Evolutionary conservation across 2,888 invertebrate genomes (phyloP).

Genomic region (Didymodactylos carnosus): DNA sequence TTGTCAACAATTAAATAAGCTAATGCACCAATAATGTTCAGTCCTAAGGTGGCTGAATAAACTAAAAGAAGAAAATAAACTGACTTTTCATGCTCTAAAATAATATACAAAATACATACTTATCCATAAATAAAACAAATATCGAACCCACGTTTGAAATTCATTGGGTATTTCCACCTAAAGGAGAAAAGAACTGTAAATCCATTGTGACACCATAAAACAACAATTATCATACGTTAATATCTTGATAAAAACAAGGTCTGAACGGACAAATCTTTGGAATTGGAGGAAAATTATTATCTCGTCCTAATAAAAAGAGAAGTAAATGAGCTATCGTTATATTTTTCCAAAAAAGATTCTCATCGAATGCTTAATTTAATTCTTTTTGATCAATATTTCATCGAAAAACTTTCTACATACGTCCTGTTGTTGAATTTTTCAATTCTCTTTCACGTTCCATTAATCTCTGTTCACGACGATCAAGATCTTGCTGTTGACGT

Average conservation of each 20-base stretch:
- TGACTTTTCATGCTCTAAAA: background rate
- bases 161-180: slow-evolving; percentile 93
- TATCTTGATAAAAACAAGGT: slow-evolving; percentile 98
- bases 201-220: too few relatives aligned
- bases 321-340: background rate
- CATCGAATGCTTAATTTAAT: too few relatives aligned
- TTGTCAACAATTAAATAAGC: slow-evolving; percentile 31
- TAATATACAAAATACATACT: slow-evolving; percentile 47
- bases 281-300: slow-evolving; percentile 95
- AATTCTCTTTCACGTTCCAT: slow-evolving; percentile 26
- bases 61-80: background rate
- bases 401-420: background rate
- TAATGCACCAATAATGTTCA: slow-evolving; percentile 6
- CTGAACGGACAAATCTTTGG: slow-evolving; percentile 63
- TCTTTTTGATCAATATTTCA: background rate
- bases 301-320: slow-evolving; percentile 39
- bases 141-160: slow-evolving; percentile 82
- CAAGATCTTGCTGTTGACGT: slow-evolving; percentile 47
- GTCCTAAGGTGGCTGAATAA: slow-evolving; percentile 1
- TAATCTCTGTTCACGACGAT: slow-evolving; percentile 69
- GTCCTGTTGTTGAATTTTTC: background rate
- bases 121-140: slow-evolving; percentile 87
- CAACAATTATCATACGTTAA: too few relatives aligned
- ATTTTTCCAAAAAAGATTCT: background rate
- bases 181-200: too few relatives aligned